These are phyloP conservation scores for Cryptocephalus moraei DNA, from an alignment of 2,888 invertebrate species.

Conservation along the genomic window DNA sequence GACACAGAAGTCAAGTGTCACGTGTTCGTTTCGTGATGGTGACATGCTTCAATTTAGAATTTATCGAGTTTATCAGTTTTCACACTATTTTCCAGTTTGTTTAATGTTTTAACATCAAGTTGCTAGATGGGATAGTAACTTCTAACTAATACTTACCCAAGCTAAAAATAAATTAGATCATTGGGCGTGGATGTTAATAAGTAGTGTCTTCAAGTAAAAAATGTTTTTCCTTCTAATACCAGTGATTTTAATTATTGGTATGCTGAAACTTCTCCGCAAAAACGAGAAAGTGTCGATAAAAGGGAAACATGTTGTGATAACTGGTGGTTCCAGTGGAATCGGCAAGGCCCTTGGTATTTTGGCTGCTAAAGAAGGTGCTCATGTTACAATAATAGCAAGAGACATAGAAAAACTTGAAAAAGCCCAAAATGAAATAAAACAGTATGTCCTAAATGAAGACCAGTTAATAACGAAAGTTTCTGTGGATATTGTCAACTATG, in stretches of 20 bases:
- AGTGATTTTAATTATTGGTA: conserved; percentile 3
- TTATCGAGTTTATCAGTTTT: too few species aligned
- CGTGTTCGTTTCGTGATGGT: too few species aligned
- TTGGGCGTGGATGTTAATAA: too few species aligned
- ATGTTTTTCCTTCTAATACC: conserved; percentile 8
- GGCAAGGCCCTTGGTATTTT: conserved; percentile 75
- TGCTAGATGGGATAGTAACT: too few species aligned
- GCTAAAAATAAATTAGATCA: too few species aligned
- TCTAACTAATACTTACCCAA: too few species aligned
- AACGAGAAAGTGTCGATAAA: conserved; percentile 33
- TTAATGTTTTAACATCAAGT: too few species aligned
- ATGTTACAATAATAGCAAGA: conserved; percentile 86
- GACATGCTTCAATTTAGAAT: too few species aligned
- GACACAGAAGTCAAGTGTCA: too few species aligned
- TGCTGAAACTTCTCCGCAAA: conserved; percentile 6
- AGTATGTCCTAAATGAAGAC: conserved; percentile 35
- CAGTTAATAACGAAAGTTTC: conserved; percentile 55
- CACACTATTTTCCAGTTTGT: too few species aligned
- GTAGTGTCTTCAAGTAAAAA: neutral
- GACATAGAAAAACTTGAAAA: conserved; percentile 57
- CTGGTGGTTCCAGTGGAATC: conserved; percentile 94
- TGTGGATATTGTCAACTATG: conserved; percentile 60
- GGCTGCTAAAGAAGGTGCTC: conserved; percentile 69
- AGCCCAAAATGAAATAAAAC: conserved; percentile 50
- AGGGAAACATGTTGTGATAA: conserved; percentile 60